Evolutionary conservation across 2,797 vertebrate species (phyloP).

Genomic region (Ceyx erithaca): DNA sequence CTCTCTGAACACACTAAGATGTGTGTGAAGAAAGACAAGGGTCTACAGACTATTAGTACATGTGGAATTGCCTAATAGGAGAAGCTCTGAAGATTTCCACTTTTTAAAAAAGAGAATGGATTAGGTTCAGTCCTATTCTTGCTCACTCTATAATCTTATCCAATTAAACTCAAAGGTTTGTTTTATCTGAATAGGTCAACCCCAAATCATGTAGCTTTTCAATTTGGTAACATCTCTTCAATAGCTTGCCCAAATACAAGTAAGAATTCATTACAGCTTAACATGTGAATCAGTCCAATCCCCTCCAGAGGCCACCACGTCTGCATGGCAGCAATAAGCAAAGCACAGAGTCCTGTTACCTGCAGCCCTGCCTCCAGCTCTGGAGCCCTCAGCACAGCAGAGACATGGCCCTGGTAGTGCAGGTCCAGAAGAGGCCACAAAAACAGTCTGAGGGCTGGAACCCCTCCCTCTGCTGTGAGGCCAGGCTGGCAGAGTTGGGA

Average conservation of each 20-base stretch:
- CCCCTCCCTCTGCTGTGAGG: neutral
- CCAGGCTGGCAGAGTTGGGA: neutral
- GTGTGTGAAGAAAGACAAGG: neutral
- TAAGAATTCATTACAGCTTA: neutral
- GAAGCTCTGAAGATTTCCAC: slow-evolving; percentile 19
- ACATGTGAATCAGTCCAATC: neutral
- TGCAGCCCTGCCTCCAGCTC: neutral
- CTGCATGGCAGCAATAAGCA: neutral
- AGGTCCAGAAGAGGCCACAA: neutral
- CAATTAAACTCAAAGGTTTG: slow-evolving; percentile 51
- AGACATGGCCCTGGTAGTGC: neutral
- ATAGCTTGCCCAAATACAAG: neutral
- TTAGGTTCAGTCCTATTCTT: slow-evolving; percentile 1
- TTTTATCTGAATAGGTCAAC: slow-evolving; percentile 53
- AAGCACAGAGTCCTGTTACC: neutral
- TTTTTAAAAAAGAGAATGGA: slow-evolving; percentile 9
- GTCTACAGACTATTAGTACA: neutral
- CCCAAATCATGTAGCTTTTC: slow-evolving; percentile 41
- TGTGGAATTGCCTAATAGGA: neutral
- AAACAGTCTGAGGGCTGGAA: neutral
- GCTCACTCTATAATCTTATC: neutral
- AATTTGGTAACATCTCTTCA: neutral
- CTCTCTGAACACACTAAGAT: slow-evolving; percentile 45
- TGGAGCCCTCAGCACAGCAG: neutral
- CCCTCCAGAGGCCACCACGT: neutral